A percentile compares a stretch with the other conserved stretches of the same genome.
Conservation (phyloP, 2,113 vertebrate genomes). For the Oncorhynchus mykiss region DNA sequence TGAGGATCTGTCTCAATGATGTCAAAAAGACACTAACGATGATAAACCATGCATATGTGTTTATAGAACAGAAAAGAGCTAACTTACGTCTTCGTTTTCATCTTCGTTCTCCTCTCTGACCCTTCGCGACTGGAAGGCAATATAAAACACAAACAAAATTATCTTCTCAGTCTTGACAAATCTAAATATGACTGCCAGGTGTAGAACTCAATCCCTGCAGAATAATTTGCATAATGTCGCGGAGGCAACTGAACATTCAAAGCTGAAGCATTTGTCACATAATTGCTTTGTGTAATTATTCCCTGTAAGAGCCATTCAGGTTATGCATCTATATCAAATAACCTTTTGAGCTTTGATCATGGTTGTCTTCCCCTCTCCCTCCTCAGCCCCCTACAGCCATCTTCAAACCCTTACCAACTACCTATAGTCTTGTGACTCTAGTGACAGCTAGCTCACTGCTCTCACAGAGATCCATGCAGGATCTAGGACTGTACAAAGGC, state of each 20-base stretch:
- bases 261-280: constrained; percentile 23
- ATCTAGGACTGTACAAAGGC: constrained; percentile 20
- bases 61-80: constrained; percentile 23
- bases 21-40: background rate
- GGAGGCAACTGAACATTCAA: constrained; percentile 17
- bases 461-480: constrained; percentile 35
- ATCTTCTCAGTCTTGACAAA: constrained; percentile 1
- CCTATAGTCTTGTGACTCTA: constrained; percentile 25
- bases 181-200: constrained; percentile 35
- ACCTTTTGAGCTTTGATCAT: constrained; percentile 43
- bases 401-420: constrained; percentile 52
- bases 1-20: background rate
- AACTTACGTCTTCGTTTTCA: constrained; percentile 74
- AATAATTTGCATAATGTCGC: constrained; percentile 40
- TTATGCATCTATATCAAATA: constrained; percentile 40
- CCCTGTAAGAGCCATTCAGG: constrained; percentile 41
- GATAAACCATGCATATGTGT: constrained; percentile 4
- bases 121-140: constrained; percentile 89
- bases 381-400: constrained; percentile 38
- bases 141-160: constrained; percentile 44
- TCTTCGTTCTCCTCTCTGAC: constrained; percentile 81
- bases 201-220: constrained; percentile 30
- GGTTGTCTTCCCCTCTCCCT: constrained; percentile 19
- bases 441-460: constrained; percentile 29
- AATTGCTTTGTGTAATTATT: constrained; percentile 36